A percentile compares a stretch with the other conserved stretches of the same genome.
Evolutionary conservation across 2,888 invertebrate species (phyloP).

Genomic region (Ferrisia virgata): DNA sequence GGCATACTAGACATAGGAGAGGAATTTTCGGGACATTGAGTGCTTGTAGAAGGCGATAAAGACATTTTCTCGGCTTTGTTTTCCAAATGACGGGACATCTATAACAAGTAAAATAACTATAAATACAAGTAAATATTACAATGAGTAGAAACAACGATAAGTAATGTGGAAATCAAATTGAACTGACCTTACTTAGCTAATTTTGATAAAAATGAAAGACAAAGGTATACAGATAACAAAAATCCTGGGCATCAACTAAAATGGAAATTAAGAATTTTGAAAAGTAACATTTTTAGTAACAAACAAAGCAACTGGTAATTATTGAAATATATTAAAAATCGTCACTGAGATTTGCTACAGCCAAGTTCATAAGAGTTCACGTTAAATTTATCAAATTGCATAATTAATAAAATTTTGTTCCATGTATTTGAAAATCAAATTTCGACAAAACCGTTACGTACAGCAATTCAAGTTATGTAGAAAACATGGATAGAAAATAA

Average conservation of each 20-base stretch:
- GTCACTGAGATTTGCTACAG: no score
- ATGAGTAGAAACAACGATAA: neutral
- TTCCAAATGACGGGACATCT: constrained; percentile 6
- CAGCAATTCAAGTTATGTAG: no score
- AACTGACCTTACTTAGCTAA: neutral
- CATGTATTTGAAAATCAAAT: no score
- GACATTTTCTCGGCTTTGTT: neutral
- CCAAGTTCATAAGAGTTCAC: no score
- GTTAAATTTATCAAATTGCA: no score
- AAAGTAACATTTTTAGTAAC: neutral
- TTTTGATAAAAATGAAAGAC: neutral
- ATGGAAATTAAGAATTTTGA: neutral
- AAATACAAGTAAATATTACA: neutral
- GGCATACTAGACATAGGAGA: neutral
- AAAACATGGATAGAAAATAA: no score
- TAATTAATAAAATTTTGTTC: no score
- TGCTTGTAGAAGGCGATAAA: constrained; percentile 31
- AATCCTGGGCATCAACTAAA: neutral
- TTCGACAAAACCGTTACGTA: no score
- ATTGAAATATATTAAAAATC: no score
- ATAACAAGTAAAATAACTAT: neutral
- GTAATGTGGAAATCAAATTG: neutral
- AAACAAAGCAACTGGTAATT: no score
- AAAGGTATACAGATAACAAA: neutral
- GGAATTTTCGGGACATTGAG: constrained; percentile 31